These are phyloP conservation scores for Calonectris borealis DNA, from an alignment of 2,113 vertebrate species.

Conservation along the genomic window DNA sequence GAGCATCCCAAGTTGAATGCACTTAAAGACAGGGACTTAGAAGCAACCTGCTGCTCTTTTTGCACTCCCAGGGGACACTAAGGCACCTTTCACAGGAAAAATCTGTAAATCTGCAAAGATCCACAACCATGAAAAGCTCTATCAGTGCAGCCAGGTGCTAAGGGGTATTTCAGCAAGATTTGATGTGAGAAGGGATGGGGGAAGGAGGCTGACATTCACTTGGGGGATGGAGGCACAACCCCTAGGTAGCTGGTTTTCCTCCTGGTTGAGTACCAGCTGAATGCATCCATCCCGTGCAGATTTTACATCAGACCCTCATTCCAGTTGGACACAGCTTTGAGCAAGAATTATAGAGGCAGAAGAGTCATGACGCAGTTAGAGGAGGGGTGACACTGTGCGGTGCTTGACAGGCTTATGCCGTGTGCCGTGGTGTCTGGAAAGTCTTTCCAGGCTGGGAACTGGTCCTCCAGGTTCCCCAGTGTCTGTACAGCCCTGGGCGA, in stretches of 20 bases:
- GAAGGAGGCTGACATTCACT: background rate
- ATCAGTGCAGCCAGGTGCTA: background rate
- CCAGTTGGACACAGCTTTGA: background rate
- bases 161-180: background rate
- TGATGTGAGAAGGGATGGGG: background rate
- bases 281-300: fast-evolving
- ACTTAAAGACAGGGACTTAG: background rate
- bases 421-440: fast-evolving
- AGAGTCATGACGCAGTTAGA: background rate
- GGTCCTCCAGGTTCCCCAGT: background rate
- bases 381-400: background rate
- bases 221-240: background rate
- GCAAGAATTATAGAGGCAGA: background rate
- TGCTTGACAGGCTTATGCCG: background rate
- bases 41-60: background rate
- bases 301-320: background rate
- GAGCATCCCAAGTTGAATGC: background rate
- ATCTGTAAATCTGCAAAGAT: background rate
- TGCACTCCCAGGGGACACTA: background rate
- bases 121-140: background rate
- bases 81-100: background rate
- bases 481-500: background rate
- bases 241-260: background rate
- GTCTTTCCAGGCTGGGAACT: background rate
- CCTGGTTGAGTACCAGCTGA: background rate